Evolutionary conservation across 1,140 invertebrate species (phyloP), one percentile per base, ranked within the genome.

Genomic region (Aleiodes sp.): DNA sequence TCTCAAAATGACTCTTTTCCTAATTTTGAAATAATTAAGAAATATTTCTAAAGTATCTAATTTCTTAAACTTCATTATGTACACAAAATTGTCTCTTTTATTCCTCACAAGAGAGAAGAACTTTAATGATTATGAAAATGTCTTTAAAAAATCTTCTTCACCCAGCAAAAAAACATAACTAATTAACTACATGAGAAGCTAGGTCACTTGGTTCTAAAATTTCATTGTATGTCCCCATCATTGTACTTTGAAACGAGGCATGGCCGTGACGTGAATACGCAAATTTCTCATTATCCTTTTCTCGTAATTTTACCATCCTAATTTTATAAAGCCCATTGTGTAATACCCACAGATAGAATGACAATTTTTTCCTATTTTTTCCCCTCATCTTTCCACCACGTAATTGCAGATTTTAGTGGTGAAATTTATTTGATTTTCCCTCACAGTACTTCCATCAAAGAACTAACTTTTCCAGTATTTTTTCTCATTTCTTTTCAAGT

Each of bases 241-340:
- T 59, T 59, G 56, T 59, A 52, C 46, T 52, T 52, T 21, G 39
- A 43, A 56, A 56, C 46, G 24, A 56, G 24, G 12, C 24, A 59
- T 3, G 29, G 9, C 28, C 56, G 56, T 59, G 56, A 59, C 56
- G 14, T 24, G 56, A 59, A 59, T 59, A 59, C 26, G 28, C 24
- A 59, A 59, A 29, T 26, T 29, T 26, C 28, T 59, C 56, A 29
- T 59, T 31, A 59, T 16, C 56, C 56, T 4, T 26, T 7, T 31
- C 3, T 10, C 56, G n/a, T 59, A 28, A 57, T 57, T 57, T 57
- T 1, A 8, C 24, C 4, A 57, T 1, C 9, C 52, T 57, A 29
- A 31, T 59, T 59, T 31, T 59, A 16, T 31, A 59, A 31, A 59
- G n/a, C 16, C 56, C 28, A 31, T 59, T 59, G 56, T n/a, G 7